Evolutionary conservation across 1,140 invertebrate species (phyloP).

Genomic region (Pissodes strobi): DNA sequence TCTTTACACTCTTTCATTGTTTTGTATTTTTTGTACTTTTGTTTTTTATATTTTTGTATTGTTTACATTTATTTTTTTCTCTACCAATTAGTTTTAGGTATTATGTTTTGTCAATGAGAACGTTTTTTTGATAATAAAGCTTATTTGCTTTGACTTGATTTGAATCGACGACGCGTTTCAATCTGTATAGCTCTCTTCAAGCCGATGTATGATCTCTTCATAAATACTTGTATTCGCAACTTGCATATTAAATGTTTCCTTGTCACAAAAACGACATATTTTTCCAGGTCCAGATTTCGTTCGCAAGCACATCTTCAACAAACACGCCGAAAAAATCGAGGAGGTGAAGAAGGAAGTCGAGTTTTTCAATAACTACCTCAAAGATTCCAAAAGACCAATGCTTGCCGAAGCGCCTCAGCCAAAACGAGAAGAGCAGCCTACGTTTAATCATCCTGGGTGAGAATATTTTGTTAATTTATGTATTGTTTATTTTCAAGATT

Average conservation of each 20-base stretch:
- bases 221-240: background rate
- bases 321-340: slow-evolving; percentile 94
- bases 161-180: background rate
- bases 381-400: slow-evolving; percentile 92
- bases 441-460: slow-evolving; percentile 59
- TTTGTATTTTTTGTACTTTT: too few species aligned
- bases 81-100: too few species aligned
- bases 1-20: too few species aligned
- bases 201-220: background rate
- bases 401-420: slow-evolving; percentile 81
- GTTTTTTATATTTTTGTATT: too few species aligned
- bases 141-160: background rate
- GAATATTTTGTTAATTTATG: too few species aligned
- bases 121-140: too few species aligned
- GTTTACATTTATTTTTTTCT: too few species aligned
- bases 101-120: too few species aligned
- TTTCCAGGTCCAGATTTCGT: slow-evolving; percentile 88
- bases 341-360: slow-evolving; percentile 95
- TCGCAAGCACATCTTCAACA: slow-evolving; percentile 97
- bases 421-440: slow-evolving; percentile 58
- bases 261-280: background rate
- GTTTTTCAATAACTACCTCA: slow-evolving; percentile 98
- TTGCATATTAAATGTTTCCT: background rate
- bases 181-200: background rate
- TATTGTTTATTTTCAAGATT: too few species aligned